Evolutionary conservation across 2,797 vertebrate species (phyloP), one percentile per base, ranked within the genome.

Genomic region (Semotilus atromaculatus): DNA sequence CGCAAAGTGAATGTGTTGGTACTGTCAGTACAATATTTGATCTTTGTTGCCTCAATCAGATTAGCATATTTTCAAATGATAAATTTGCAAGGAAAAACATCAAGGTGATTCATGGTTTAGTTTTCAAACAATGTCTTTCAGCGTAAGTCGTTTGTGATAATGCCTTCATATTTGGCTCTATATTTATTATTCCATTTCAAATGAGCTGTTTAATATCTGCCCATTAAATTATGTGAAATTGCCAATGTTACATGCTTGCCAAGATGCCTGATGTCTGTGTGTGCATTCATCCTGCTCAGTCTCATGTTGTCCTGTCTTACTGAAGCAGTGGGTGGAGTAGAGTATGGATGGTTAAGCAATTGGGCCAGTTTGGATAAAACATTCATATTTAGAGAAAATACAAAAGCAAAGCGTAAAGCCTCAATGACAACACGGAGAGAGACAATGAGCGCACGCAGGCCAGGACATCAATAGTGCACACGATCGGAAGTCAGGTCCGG

Each of bases 281-380:
- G 34, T 48, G 55, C 38, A 26, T 76, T 80, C 55, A n/a, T 48
- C 45, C 82, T 48, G 55, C 70, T 67, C 76, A 80, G 81, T 73
- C 58, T 53, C 23, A 34, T 80, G 88, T 85, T 86, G 68, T 85
- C 71, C 51, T 53, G 31, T 58, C 36, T 70, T 64, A 58, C 45
- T 29, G 64, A 75, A 91, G 91, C 23, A 10, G 74, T 82, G 40
- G 86, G 83, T 71, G 78, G 85, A 80, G 87, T 72, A 48, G 88
- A 38, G 85, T 78, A 93, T 92, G 93, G 93, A 94, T 95, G 95
- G 93, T 94, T 95, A 94, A 92, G 93, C 95, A 95, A 95, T 95
- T 94, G 94, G 95, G 94, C 90, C 94, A 95, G 94, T 94, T 94
- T 92, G 89, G 93, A 95, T 95, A 94, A 95, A 95, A 94, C 90